These are phyloP conservation scores for Argyresthia goedartella DNA, from an alignment of 2,888 invertebrate species.

Conservation along the genomic window DNA sequence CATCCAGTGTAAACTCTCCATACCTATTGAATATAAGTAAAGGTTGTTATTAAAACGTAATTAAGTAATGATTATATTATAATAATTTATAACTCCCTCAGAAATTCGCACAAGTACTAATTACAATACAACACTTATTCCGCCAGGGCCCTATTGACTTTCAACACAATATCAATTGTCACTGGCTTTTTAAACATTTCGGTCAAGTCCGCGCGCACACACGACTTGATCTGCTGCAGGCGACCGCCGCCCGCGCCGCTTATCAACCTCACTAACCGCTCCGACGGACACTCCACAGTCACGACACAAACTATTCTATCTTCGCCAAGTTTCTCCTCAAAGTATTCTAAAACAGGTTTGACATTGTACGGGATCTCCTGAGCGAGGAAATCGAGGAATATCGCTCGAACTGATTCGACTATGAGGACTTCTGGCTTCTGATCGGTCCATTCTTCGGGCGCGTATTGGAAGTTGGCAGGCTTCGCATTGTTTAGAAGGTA, in stretches of 20 bases:
- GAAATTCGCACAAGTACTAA: too few relatives aligned
- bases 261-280: slow-evolving; percentile 74
- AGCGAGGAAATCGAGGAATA: slow-evolving; percentile 84
- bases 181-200: slow-evolving; percentile 76
- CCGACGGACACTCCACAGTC: slow-evolving; percentile 73
- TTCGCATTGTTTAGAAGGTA: slow-evolving; percentile 78
- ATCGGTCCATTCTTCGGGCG: slow-evolving; percentile 78
- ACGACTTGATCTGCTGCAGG: slow-evolving; percentile 78
- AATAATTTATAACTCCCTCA: too few relatives aligned
- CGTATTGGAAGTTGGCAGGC: slow-evolving; percentile 76
- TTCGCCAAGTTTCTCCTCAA: slow-evolving; percentile 67
- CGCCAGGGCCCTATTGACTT: too few relatives aligned
- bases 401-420: slow-evolving; percentile 82
- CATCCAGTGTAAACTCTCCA: neutral
- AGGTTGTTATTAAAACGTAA: too few relatives aligned
- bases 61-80: too few relatives aligned
- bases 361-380: slow-evolving; percentile 90
- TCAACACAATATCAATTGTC: slow-evolving; percentile 31
- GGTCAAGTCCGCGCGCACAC: slow-evolving; percentile 73
- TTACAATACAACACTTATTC: too few relatives aligned
- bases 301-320: slow-evolving; percentile 64
- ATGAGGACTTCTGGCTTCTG: slow-evolving; percentile 79
- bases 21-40: too few relatives aligned
- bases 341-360: slow-evolving; percentile 75
- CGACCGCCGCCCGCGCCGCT: slow-evolving; percentile 77